Base-by-base conservation (phyloP, 2,113 vertebrate genomes). In the Dromiciops gliroides region DNA sequence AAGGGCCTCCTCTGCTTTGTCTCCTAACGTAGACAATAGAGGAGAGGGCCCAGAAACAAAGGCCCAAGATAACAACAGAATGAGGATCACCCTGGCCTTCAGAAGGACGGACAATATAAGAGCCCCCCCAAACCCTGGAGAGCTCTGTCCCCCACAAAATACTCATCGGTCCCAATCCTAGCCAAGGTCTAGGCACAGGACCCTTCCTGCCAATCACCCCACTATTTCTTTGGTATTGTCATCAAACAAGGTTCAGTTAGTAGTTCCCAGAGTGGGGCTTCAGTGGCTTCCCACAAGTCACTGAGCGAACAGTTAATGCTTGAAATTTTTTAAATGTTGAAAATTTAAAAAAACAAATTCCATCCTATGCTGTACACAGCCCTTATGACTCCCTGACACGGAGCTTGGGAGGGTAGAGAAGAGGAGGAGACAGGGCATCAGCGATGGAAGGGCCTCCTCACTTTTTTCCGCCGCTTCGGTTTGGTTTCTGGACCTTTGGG, bases 361-460 rank as follows among this genome's bases (percentile, higher is more conserved):
- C 97, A 98, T 96, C 96, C 95, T 97, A 92, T 96, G 97, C 97
- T 97, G 88, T 97, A 97, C 96, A 97, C 96, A 98, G 97, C 96
- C 97, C 97, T 98, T 98, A 97, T 93, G 96, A 97, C 97, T 98
- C 97, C 97, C 97, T 98, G 97, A 97, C 97, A 94, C 89, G 97
- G 95, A 97, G 91, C 52, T 96, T 91, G 97, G 88, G 94, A 95
- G 16, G 25, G 25, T n/a, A 25, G 89, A 49, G 89, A 49, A 28
- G 2, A 96, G 94, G 90, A 94, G 92, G 94, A 97, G 91, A 92
- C 92, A 93, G 48, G 93, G 60, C 53, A 22, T 99, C 99, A 99
- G 97, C 98, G 99, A 97, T 99, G 99, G 97, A 99, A 99, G 47
- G 99, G 99, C 97, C 99, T 99, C 49, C 99, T 99, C 51, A 99